A percentile compares a stretch with the other conserved stretches of the same genome.
These are phyloP conservation scores for Idaea aversata DNA, from an alignment of 2,888 invertebrate species.

Conservation along the genomic window DNA sequence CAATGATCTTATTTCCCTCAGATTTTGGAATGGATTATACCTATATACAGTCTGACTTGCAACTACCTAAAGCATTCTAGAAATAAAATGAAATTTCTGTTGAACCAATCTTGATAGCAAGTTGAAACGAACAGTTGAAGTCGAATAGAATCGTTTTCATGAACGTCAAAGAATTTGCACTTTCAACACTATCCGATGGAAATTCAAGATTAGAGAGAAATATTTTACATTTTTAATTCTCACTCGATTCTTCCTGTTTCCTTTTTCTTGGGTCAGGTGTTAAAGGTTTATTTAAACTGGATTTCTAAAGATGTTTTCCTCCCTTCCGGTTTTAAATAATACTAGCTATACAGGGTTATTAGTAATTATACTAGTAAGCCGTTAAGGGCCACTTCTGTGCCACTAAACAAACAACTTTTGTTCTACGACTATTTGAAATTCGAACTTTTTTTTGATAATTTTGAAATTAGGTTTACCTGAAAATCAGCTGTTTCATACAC, in stretches of 20 bases:
- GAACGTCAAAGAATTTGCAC: slow-evolving; percentile 13
- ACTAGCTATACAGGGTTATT: no score
- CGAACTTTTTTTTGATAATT: no score
- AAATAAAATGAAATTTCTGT: slow-evolving; percentile 1
- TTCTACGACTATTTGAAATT: no score
- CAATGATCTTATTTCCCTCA: no score
- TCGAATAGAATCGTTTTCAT: slow-evolving; percentile 16
- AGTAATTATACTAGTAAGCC: no score
- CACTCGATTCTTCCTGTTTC: not conserved
- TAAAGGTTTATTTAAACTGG: not conserved
- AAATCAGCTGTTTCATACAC: no score
- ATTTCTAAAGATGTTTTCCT: not conserved
- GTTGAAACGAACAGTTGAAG: not conserved
- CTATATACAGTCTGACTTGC: not conserved
- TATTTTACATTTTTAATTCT: not conserved
- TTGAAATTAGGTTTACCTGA: no score
- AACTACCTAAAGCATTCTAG: not conserved
- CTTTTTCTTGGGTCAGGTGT: not conserved
- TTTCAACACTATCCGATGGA: slow-evolving; percentile 18
- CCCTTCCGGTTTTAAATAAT: not conserved
- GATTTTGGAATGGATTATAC: no score
- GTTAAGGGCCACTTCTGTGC: no score
- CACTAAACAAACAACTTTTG: no score
- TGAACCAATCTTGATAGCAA: not conserved
- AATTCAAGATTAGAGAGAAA: slow-evolving; percentile 9